Base-by-base conservation (phyloP, 2,888 invertebrate species). In the Mesorhabditis sp. region DNA sequence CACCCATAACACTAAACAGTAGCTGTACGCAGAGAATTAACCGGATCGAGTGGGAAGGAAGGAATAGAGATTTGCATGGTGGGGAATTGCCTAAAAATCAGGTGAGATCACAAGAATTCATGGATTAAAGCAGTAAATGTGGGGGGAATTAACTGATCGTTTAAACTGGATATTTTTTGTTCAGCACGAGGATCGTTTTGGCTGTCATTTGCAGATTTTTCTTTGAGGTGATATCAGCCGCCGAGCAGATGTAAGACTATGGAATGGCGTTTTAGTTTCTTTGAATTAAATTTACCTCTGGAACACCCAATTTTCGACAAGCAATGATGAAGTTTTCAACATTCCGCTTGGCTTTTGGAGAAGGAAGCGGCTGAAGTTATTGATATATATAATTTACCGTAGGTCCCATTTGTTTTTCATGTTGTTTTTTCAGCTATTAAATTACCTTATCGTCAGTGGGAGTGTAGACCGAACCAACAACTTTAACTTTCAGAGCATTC, bases 121-220 rank as follows among this genome's bases (percentile, higher is more conserved):
- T 28, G 28, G 28, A 28, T 28, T 28, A 28, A 28, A 28, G 28
- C 28, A 28, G 28, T 28, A 28, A 28, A 28, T 28, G 28, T 28
- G 28, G 28, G 28, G 28, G 28, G 28, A 28, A 28, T 28, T 28
- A 28, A 28, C 28, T 28, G 28, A 28, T 28, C 28, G 28, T 28
- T 28, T 28, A 28, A 28, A 28, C 28, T 28, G 28, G 28, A 28
- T 28, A 28, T 28, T 28, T 28, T 65, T 72, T 74, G 4, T 72
- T 69, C 45, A 74, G 68, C 45, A 67, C 70, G 45, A 73, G 61
- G 5, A 75, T 69, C 4, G 75, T 75, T 43, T 69, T 63, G 28
- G 75, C 75, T 28, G 73, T 68, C 69, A 71, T 72, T 7, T 68
- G 70, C 7, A 71, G 68, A 45, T 78, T 78, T 62, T 73, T 67